A percentile compares a stretch with the other conserved stretches of the same genome.
Conservation (phyloP, 2,797 vertebrate genomes). For the Distichodus sexfasciatus region DNA sequence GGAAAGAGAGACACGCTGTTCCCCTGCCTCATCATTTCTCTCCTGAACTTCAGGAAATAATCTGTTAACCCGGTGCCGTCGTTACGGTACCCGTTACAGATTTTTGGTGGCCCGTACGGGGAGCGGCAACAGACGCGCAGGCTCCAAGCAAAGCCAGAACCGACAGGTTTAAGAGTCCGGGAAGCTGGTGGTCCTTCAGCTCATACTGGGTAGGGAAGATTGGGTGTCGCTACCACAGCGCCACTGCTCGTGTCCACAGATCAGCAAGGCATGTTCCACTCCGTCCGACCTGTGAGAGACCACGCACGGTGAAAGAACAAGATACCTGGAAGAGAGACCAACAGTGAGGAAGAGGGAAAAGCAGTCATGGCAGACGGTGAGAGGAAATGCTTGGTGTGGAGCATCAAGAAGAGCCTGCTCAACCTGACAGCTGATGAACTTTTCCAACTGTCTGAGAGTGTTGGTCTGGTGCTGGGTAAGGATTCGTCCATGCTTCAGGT, state of each 20-base stretch:
- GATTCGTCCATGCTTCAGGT: slow-evolving; percentile 6
- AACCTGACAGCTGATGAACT: slow-evolving; percentile 20
- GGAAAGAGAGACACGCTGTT: no score
- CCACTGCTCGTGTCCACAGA: neutral
- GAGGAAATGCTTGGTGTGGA: slow-evolving; percentile 33
- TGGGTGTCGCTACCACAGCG: neutral
- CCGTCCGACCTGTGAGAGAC: no score
- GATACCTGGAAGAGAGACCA: neutral
- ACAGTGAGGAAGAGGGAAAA: neutral
- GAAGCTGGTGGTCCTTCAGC: neutral
- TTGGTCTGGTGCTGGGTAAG: slow-evolving; percentile 13
- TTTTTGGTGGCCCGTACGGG: slow-evolving; percentile 18
- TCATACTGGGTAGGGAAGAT: neutral
- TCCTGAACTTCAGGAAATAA: no score
- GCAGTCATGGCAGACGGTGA: slow-evolving; percentile 26
- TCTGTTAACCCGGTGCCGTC: no score
- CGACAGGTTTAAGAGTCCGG: neutral
- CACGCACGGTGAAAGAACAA: no score
- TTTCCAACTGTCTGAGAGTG: neutral
- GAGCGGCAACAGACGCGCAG: neutral
- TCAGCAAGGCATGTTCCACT: no score
- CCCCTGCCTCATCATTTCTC: no score
- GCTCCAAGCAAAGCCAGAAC: neutral
- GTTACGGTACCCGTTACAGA: no score
- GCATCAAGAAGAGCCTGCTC: slow-evolving; percentile 33